These are phyloP conservation scores for Rhynchomys soricoides DNA, from an alignment of 2,113 vertebrate genomes.

Conservation along the genomic window DNA sequence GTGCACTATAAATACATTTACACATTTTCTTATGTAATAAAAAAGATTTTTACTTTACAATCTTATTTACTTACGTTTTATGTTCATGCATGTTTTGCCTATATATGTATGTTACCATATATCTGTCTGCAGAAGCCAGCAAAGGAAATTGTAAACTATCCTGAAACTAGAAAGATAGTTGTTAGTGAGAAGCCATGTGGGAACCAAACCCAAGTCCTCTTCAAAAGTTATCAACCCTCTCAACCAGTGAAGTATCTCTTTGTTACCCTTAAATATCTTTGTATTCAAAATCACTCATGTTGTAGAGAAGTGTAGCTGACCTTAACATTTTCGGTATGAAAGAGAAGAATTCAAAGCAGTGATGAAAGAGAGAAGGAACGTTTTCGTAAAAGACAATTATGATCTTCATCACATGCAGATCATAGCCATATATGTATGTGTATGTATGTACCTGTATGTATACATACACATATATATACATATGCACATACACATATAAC, in stretches of 20 bases:
- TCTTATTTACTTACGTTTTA: not conserved
- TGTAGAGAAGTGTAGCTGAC: slow-evolving; percentile 15
- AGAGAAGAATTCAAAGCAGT: slow-evolving; percentile 26
- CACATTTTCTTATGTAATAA: slow-evolving; percentile 8
- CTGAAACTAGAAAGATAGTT: not conserved
- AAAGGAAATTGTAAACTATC: not conserved
- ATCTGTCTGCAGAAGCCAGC: not conserved
- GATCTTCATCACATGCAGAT: not conserved
- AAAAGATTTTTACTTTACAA: not conserved
- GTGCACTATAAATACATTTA: not conserved
- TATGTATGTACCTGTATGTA: no score
- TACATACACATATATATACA: no score
- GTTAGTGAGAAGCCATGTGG: not conserved
- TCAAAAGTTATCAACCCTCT: not conserved
- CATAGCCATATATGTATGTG: no score
- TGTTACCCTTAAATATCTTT: not conserved
- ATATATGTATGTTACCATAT: not conserved
- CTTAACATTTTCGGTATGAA: not conserved
- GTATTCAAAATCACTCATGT: not conserved
- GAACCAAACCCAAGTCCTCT: not conserved
- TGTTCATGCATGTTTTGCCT: not conserved
- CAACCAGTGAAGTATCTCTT: not conserved
- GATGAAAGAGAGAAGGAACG: not conserved
- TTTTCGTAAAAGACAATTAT: slow-evolving; percentile 33
- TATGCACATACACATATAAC: no score